phyloP scores from a whole-genome alignment of 2,113 vertebrate species.

The Ammodytes dubius region DNA sequence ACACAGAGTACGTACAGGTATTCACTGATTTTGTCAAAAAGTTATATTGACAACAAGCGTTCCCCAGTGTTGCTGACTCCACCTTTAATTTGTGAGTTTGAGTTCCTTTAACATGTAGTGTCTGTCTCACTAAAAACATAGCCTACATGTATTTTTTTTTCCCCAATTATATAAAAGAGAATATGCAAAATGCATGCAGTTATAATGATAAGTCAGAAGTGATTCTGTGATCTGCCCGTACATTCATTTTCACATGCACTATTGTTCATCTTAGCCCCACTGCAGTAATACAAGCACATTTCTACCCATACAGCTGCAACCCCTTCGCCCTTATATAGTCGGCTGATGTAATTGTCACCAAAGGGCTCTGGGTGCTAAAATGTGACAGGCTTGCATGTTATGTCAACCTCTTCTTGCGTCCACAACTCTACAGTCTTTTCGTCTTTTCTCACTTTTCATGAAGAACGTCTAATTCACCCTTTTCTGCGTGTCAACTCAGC shows the following conservation, averaged over 20 bases:
- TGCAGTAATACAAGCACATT: constrained; percentile 34
- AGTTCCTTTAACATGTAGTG: constrained; percentile 33
- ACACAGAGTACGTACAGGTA: no score
- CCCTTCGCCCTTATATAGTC: constrained; percentile 20
- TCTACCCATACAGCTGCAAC: constrained; percentile 25
- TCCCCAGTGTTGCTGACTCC: no score
- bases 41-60: no score
- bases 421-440: constrained; percentile 7
- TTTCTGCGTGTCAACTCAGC: constrained; percentile 20
- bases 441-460: constrained; percentile 6
- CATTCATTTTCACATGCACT: background rate
- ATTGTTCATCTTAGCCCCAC: constrained; percentile 2
- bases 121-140: constrained; percentile 21
- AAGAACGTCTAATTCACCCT: constrained; percentile 32
- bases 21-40: no score
- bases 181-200: background rate
- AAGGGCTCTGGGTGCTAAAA: constrained; percentile 31
- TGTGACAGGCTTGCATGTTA: constrained; percentile 61
- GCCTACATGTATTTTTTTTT: constrained; percentile 2
- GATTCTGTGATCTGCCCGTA: background rate
- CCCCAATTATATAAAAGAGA: background rate
- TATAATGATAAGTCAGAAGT: background rate
- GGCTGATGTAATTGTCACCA: constrained; percentile 57
- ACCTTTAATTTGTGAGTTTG: constrained; percentile 34
- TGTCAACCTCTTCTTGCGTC: constrained; percentile 19